Percentiles rank a stretch among this genome's conserved stretches.
phyloP scores from a whole-genome alignment of 1,140 invertebrate species.

The Drosophila seguyi region DNA sequence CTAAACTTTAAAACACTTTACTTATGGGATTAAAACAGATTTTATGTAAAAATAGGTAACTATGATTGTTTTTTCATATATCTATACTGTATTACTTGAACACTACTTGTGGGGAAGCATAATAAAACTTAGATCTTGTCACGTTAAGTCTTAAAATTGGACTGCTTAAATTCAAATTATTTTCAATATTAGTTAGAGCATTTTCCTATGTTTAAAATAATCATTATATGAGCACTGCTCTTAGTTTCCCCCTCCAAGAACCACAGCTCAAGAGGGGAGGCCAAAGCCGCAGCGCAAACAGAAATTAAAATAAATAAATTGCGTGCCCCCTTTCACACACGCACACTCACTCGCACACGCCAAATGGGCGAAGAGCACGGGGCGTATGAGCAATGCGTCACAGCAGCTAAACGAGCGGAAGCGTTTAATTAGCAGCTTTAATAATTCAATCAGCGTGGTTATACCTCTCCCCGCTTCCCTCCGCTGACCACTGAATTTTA shows the following conservation, averaged over 20 bases:
- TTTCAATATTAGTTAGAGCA: no score
- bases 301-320: slow-evolving; percentile 82
- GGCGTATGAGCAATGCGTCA: slow-evolving; percentile 68
- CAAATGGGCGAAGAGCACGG: slow-evolving; percentile 39
- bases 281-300: slow-evolving; percentile 35
- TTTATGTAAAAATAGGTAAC: no score
- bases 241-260: neutral
- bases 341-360: neutral
- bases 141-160: no score
- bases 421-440: slow-evolving; percentile 80
- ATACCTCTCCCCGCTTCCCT: slow-evolving; percentile 1
- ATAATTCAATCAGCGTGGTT: slow-evolving; percentile 75
- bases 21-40: no score
- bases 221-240: neutral
- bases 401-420: slow-evolving; percentile 75
- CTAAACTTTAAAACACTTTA: no score
- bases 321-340: slow-evolving; percentile 46
- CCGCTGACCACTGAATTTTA: slow-evolving; percentile 63
- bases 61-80: no score
- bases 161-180: no score
- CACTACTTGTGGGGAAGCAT: no score
- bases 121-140: no score
- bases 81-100: no score
- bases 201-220: no score
- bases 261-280: neutral